Percentiles rank a stretch among this genome's conserved stretches.
Evolutionary conservation across 2,888 invertebrate genomes (phyloP).

Genomic region (Acleris literana): DNA sequence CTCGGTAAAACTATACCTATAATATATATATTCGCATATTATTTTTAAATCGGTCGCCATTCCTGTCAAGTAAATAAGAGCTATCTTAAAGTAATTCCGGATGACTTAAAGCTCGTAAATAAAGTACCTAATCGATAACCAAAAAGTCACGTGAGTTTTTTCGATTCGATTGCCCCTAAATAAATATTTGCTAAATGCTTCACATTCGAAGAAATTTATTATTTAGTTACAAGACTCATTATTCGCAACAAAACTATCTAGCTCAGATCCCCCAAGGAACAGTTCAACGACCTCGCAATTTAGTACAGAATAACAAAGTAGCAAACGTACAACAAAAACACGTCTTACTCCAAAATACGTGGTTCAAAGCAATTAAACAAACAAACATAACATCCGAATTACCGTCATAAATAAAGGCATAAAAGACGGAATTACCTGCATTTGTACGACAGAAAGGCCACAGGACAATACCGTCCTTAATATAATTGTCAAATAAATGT

Average conservation of each 20-base stretch:
- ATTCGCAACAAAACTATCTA: neutral
- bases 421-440: constrained; percentile 27
- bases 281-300: constrained; percentile 12
- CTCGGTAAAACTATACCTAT: too few species aligned
- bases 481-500: constrained; percentile 49
- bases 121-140: too few species aligned
- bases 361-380: constrained; percentile 28
- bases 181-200: too few species aligned
- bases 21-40: too few species aligned
- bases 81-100: too few species aligned
- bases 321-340: constrained; percentile 10
- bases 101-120: too few species aligned
- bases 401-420: constrained; percentile 34
- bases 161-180: too few species aligned
- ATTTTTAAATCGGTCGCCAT: too few species aligned
- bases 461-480: constrained; percentile 41
- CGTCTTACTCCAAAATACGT: constrained; percentile 3
- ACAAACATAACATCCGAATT: constrained; percentile 30
- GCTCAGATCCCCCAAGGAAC: neutral
- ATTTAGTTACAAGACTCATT: neutral
- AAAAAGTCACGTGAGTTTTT: too few species aligned
- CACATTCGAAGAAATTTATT: too few species aligned
- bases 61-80: too few species aligned
- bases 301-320: constrained; percentile 17
- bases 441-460: constrained; percentile 27